Percentiles rank a stretch among this genome's conserved stretches.
Evolutionary conservation across 1,140 invertebrate species (phyloP).

Genomic region (Papilio glaucus): DNA sequence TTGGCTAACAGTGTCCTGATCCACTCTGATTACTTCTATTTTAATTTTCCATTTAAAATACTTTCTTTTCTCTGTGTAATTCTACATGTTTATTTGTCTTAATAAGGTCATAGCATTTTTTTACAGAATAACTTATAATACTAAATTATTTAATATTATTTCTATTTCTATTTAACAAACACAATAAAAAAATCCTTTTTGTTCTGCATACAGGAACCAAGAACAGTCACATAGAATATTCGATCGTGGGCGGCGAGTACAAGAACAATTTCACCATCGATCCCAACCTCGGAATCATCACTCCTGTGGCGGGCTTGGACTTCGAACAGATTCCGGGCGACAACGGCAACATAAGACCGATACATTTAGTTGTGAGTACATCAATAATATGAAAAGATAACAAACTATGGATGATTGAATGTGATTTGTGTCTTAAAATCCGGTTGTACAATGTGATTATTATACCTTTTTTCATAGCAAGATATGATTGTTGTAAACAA

Average conservation of each 20-base stretch:
- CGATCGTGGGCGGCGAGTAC: slow-evolving; percentile 90
- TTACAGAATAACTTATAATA: not conserved
- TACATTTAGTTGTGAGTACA: slow-evolving; percentile 87
- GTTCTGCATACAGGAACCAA: slow-evolving; percentile 85
- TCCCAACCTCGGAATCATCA: slow-evolving; percentile 88
- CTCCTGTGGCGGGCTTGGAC: slow-evolving; percentile 88
- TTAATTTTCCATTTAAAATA: too few species aligned
- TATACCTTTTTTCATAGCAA: too few species aligned
- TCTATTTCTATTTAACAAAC: slow-evolving; percentile 4
- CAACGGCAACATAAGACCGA: slow-evolving; percentile 86
- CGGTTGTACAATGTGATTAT: too few species aligned
- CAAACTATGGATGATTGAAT: too few species aligned
- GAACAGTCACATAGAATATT: slow-evolving; percentile 93
- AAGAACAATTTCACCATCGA: slow-evolving; percentile 93
- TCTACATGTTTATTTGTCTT: too few species aligned
- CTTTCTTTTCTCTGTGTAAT: too few species aligned
- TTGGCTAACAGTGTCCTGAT: too few species aligned
- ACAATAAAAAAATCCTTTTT: too few species aligned
- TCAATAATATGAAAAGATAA: slow-evolving; percentile 28
- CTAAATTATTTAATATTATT: not conserved
- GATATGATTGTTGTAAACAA: too few species aligned
- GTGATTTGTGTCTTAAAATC: too few species aligned
- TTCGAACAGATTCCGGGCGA: slow-evolving; percentile 89
- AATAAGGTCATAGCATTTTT: too few species aligned
- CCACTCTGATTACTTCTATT: too few species aligned